Conservation (phyloP, 2,113 vertebrate species). For the Trematocara macrostoma region DNA sequence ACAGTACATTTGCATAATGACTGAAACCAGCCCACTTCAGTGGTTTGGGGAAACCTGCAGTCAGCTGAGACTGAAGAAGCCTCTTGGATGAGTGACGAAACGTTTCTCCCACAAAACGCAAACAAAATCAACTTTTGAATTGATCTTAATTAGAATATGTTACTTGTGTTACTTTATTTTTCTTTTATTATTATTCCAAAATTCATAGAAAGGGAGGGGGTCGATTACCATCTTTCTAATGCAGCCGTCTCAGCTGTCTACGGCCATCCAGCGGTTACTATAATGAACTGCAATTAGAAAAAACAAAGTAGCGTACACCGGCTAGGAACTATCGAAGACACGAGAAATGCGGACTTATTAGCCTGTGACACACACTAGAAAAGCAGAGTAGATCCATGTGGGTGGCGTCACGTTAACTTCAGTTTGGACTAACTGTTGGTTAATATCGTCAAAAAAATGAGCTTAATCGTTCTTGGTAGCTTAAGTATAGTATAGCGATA, state of each 20-base stretch:
- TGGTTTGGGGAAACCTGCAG: not conserved
- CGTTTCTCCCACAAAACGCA: not conserved
- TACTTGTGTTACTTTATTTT: not conserved
- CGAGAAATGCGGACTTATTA: conserved; percentile 21
- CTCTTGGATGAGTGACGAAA: not conserved
- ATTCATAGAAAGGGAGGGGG: not conserved
- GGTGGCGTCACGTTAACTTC: not conserved
- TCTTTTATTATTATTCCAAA: not conserved
- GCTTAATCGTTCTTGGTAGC: rapidly evolving
- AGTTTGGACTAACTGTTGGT: rapidly evolving
- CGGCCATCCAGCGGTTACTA: not conserved
- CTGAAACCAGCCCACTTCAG: not conserved
- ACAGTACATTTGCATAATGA: not conserved
- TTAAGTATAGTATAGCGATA: not conserved
- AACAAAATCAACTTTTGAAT: not conserved
- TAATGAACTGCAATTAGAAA: not conserved
- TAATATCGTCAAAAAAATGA: not conserved
- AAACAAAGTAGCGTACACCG: not conserved
- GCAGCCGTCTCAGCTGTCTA: not conserved
- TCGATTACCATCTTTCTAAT: not conserved
- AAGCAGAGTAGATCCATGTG: conserved; percentile 29
- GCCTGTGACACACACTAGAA: not conserved
- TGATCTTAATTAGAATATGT: not conserved
- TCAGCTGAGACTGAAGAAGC: not conserved
- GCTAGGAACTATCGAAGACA: not conserved